These are phyloP conservation scores for Poecilia velifera DNA, from an alignment of 2,797 vertebrate species.

Conservation along the genomic window DNA sequence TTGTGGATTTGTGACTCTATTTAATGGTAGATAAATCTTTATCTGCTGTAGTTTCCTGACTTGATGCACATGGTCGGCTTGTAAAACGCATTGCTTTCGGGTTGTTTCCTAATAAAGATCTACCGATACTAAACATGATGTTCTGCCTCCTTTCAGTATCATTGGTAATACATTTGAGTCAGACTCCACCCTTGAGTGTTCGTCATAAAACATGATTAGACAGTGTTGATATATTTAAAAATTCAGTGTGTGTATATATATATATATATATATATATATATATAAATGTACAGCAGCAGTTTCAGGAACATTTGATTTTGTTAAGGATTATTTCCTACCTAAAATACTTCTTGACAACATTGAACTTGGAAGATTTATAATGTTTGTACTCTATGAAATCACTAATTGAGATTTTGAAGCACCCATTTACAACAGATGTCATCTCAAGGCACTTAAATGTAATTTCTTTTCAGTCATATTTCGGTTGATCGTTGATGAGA, in stretches of 20 bases:
- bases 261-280: background rate
- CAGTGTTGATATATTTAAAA: background rate
- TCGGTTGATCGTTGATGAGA: too few relatives aligned
- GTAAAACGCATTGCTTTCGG: slow-evolving; percentile 62
- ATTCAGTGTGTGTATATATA: background rate
- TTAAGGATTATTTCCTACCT: background rate
- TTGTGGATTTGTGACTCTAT: slow-evolving; percentile 49
- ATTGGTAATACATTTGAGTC: background rate
- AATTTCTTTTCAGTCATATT: too few relatives aligned
- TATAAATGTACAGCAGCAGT: background rate
- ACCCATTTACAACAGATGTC: background rate
- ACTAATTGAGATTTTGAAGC: background rate
- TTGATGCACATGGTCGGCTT: slow-evolving; percentile 55
- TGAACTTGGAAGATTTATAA: background rate
- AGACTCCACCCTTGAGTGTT: background rate
- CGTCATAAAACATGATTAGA: too few relatives aligned
- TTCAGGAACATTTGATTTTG: background rate
- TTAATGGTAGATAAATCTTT: slow-evolving; percentile 56
- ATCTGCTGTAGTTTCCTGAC: slow-evolving; percentile 32
- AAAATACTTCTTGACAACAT: background rate
- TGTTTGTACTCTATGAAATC: background rate
- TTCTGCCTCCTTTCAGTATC: background rate
- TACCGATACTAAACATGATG: slow-evolving; percentile 30
- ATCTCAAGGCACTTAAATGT: background rate
- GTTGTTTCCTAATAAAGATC: slow-evolving; percentile 81